A percentile compares a stretch with the other conserved stretches of the same genome.
Conservation (phyloP, 2,888 invertebrate genomes). For the Danaus chrysippus region DNA sequence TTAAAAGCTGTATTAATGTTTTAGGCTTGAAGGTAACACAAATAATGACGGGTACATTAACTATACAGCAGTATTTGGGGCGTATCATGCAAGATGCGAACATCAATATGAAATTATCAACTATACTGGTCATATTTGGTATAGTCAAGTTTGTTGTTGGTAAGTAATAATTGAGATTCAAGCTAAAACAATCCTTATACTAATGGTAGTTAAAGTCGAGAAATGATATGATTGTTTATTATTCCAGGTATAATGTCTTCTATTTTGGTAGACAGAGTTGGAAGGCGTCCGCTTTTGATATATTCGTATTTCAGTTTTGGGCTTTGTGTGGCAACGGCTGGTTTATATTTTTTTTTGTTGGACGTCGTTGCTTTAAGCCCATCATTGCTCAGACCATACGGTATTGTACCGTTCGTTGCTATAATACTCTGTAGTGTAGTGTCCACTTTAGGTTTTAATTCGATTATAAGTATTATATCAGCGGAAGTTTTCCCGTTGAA, state of each 20-base stretch:
- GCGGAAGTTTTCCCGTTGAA: conserved; percentile 79
- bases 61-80: conserved; percentile 59
- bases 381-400: conserved; percentile 41
- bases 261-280: conserved; percentile 53
- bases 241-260: conserved; percentile 59
- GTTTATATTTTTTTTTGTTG: conserved; percentile 58
- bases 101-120: conserved; percentile 41
- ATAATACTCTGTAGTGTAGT: conserved; percentile 51
- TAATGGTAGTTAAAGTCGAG: neutral
- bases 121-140: conserved; percentile 57
- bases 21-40: conserved; percentile 59
- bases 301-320: conserved; percentile 57
- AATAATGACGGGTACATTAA: conserved; percentile 51
- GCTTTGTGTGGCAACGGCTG: conserved; percentile 41
- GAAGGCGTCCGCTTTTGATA: conserved; percentile 68
- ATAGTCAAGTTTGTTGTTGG: conserved; percentile 53
- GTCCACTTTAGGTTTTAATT: conserved; percentile 64
- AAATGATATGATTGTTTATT: conserved; percentile 8
- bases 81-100: conserved; percentile 57
- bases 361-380: conserved; percentile 44
- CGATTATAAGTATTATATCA: conserved; percentile 62
- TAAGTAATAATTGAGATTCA: conserved; percentile 35
- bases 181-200: too few relatives aligned
- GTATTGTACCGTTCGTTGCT: conserved; percentile 61
- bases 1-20: conserved; percentile 23